Percentiles rank a stretch among this genome's conserved stretches.
Evolutionary conservation across 2,888 invertebrate species (phyloP).

Genomic region (Abrostola tripartita): DNA sequence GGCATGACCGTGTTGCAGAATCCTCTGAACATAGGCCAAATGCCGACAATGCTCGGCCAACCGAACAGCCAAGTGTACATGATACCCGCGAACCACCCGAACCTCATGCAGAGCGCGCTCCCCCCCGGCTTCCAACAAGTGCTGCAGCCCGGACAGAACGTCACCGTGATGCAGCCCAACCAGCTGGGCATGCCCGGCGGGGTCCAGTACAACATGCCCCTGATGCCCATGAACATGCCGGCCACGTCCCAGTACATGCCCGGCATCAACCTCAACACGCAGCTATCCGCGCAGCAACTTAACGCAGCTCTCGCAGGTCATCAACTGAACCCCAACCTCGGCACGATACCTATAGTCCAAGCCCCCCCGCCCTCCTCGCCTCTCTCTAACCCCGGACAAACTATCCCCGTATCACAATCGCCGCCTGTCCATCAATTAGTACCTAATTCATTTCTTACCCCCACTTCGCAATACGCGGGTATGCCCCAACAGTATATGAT

Average conservation of each 20-base stretch:
- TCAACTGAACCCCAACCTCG: slow-evolving; percentile 76
- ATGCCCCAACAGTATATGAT: slow-evolving; percentile 82
- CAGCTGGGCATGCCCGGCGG: slow-evolving; percentile 80
- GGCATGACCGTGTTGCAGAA: slow-evolving; percentile 85
- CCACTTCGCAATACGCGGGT: slow-evolving; percentile 77
- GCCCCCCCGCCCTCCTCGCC: slow-evolving; percentile 75
- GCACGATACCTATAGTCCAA: slow-evolving; percentile 81
- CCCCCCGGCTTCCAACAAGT: slow-evolving; percentile 80
- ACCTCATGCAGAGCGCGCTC: slow-evolving; percentile 74
- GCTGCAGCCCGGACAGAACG: slow-evolving; percentile 80
- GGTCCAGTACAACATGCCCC: slow-evolving; percentile 81
- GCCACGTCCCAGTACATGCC: slow-evolving; percentile 81
- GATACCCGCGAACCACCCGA: slow-evolving; percentile 82
- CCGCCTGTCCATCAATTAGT: slow-evolving; percentile 77
- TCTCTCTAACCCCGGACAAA: slow-evolving; percentile 67
- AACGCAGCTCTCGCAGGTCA: slow-evolving; percentile 82
- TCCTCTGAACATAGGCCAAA: slow-evolving; percentile 79
- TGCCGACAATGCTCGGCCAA: slow-evolving; percentile 79
- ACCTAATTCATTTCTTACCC: slow-evolving; percentile 76
- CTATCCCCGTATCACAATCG: slow-evolving; percentile 71
- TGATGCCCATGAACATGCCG: slow-evolving; percentile 84
- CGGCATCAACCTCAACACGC: slow-evolving; percentile 80
- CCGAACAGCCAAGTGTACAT: slow-evolving; percentile 84
- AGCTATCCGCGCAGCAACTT: slow-evolving; percentile 81
- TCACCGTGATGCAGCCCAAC: slow-evolving; percentile 84